Evolutionary conservation across 1,140 invertebrate genomes (phyloP), one percentile per base, ranked within the genome.

Genomic region (Dinothrombium tinctorium): DNA sequence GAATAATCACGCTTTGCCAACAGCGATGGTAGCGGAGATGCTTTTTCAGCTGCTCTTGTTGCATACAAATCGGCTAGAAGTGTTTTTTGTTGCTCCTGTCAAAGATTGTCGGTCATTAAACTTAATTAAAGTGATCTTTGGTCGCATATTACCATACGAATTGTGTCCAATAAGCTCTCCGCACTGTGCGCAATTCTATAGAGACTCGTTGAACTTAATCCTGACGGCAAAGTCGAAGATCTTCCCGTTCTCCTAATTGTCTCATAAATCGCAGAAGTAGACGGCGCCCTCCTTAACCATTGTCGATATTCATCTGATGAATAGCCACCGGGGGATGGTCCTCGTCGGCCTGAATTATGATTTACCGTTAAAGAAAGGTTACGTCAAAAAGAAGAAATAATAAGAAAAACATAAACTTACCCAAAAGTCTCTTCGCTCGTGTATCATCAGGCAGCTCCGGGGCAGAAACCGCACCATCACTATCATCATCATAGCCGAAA

Each of bases 231-330:
- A 6, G 37, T 24, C 14, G 37, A 25, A 20, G n/a, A 17, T 15
- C 20, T 19, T 5, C n/a, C 4, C 15, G 25, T 25, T 15, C 22
- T 21, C 45, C 78, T 67, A 50, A 86, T 73, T 51, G 79, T 74
- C 53, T 89, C 81, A 56, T 86, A 86, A 48, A 89, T 74, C 33
- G 83, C 83, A 45, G 77, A 82, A 21, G 82, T 86, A 31, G 80
- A 86, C 7, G 83, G 82, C 2, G 82, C 81, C 33, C 83, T 65
- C 42, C 74, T 73, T 49, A 87, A 53, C 81, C 81, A 87, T 33
- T 79, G 74, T 42, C 77, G 69, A 52, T 86, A 87, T 55, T 89
- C 82, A 56, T 83, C 79, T 49, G 78, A 76, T 47, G 79, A 26
- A 19, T 33, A 26, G n/a, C 22, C n/a, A 41, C 23, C 29, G 17